phyloP scores from a whole-genome alignment of 2,888 invertebrate species.

The Ophonus ardosiacus region DNA sequence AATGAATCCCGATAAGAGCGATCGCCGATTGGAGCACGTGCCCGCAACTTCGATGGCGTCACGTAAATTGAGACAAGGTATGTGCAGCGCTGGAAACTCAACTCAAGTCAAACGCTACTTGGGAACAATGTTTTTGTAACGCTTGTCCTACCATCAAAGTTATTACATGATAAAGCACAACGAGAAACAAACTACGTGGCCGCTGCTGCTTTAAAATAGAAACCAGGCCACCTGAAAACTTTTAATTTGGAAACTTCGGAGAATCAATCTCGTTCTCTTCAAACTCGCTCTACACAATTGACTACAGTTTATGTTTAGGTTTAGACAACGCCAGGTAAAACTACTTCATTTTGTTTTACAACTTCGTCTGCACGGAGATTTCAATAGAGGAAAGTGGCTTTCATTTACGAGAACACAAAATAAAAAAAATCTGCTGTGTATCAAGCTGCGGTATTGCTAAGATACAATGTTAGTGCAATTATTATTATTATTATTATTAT shows the following conservation, averaged over 20 bases:
- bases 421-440: neutral
- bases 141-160: conserved; percentile 31
- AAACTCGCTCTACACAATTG: conserved; percentile 18
- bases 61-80: conserved; percentile 39
- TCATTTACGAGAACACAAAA: neutral
- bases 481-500: too few relatives aligned
- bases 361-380: neutral
- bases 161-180: conserved; percentile 42
- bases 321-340: conserved; percentile 9
- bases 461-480: too few relatives aligned
- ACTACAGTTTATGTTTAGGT: conserved; percentile 18
- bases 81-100: neutral
- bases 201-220: conserved; percentile 13
- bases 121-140: conserved; percentile 34
- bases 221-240: conserved; percentile 47
- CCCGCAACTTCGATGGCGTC: neutral
- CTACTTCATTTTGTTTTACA: neutral
- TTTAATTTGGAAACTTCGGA: conserved; percentile 45
- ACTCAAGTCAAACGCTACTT: conserved; percentile 24
- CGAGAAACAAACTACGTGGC: conserved; percentile 35
- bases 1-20: conserved; percentile 2
- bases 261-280: conserved; percentile 15
- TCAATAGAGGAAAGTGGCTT: neutral
- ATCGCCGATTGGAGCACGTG: neutral
- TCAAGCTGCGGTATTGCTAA: too few relatives aligned